Conservation (phyloP, 1,140 invertebrate genomes). For the Ceratitis capitata region DNA sequence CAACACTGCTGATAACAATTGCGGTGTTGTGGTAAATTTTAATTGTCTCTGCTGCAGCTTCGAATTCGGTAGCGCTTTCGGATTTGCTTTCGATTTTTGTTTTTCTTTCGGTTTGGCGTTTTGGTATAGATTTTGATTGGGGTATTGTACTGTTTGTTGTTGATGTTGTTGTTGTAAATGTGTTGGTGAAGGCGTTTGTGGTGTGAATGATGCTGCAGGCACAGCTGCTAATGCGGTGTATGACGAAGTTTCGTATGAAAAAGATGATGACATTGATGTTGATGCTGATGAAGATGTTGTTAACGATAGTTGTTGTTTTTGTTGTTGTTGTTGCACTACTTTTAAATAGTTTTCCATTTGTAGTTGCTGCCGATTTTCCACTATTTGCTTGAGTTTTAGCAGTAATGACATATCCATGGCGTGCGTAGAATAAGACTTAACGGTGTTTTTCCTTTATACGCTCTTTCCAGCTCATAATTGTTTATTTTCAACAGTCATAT, state of each 20-base stretch:
- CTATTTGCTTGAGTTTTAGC: not conserved
- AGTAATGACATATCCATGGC: not conserved
- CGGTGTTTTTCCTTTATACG: not conserved
- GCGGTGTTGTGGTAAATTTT: constrained; percentile 22
- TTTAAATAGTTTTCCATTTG: not conserved
- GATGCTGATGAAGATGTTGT: not conserved
- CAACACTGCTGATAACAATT: not conserved
- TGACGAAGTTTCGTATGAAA: not conserved
- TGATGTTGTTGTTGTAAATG: constrained; percentile 31
- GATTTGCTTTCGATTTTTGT: constrained; percentile 29
- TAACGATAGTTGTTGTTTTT: not conserved
- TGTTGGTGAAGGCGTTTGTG: constrained; percentile 15
- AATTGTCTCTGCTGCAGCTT: constrained; percentile 43
- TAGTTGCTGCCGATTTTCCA: not conserved
- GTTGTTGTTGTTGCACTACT: not conserved
- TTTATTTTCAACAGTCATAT: not conserved
- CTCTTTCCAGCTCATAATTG: not conserved
- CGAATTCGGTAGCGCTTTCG: constrained; percentile 49
- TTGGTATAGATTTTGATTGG: constrained; percentile 30
- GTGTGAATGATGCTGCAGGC: not conserved
- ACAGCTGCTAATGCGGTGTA: not conserved
- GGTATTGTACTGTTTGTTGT: constrained; percentile 23
- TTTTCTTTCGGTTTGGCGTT: constrained; percentile 4
- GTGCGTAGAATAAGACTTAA: not conserved
- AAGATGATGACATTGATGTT: not conserved